A percentile compares a stretch with the other conserved stretches of the same genome.
Conservation (phyloP, 1,140 invertebrate species). For the Bombus picipes region DNA sequence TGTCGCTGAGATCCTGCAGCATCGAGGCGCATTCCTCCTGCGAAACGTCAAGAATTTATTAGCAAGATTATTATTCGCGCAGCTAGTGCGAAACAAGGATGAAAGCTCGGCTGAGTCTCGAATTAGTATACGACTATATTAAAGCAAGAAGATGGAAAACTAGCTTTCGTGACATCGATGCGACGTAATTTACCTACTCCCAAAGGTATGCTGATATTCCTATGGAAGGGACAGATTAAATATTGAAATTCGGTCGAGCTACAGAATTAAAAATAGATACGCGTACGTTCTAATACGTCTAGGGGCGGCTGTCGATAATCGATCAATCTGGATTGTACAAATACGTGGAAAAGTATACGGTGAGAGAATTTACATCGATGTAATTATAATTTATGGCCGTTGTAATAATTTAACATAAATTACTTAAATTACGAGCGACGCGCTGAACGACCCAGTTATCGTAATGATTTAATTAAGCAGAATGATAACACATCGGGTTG, state of each 20-base stretch:
- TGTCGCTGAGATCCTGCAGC: slow-evolving; percentile 90
- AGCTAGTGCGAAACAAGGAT: too few species aligned
- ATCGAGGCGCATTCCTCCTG: slow-evolving; percentile 93
- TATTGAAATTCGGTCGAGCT: not conserved
- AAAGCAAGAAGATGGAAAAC: not conserved
- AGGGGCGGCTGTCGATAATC: not conserved
- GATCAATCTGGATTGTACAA: not conserved
- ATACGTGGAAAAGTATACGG: not conserved
- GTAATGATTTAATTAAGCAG: slow-evolving; percentile 25
- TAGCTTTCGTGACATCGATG: not conserved
- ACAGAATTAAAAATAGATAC: not conserved
- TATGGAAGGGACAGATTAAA: not conserved
- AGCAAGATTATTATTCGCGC: not conserved
- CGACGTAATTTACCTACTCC: not conserved
- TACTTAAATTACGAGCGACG: not conserved
- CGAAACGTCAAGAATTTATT: not conserved
- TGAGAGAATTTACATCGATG: not conserved
- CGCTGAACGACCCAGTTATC: not conserved
- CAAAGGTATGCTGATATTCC: not conserved
- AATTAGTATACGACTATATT: too few species aligned
- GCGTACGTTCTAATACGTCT: too few species aligned
- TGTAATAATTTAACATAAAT: not conserved
- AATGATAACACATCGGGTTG: not conserved
- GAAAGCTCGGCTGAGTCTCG: too few species aligned
- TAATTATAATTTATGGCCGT: not conserved